Evolutionary conservation across 2,797 vertebrate species (phyloP), one percentile per base, ranked within the genome.

Genomic region (Pangasius macronema): DNA sequence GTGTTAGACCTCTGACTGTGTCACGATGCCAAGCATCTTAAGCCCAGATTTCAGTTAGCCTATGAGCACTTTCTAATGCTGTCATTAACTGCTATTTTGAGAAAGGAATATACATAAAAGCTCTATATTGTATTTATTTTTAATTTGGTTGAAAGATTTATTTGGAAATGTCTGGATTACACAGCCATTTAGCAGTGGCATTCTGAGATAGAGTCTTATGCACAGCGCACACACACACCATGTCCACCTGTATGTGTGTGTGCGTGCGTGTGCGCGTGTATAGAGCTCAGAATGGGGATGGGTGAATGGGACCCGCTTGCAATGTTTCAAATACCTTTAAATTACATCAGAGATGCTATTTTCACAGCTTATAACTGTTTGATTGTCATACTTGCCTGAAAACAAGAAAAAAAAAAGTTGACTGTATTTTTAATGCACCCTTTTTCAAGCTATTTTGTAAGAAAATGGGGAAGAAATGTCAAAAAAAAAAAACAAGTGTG

Each of bases 361-460:
- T 96, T 95, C 91, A 93, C 92, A 94, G 91, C 93, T 92, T 93
- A 93, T 83, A 86, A 91, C 59, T 85, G 91, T 67, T 94, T 93
- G 67, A 95, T 91, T 94, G 91, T 95, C 94, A 94, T 90, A 79
- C 95, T 95, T 95, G 96, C 95, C 93, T 95, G 95, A 94, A 87
- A 92, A 92, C 91, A 92, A 92, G 85, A 91, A 91, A 91, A 88
- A 91, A 90, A 91, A 90, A 63, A 93, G 91, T 88, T 93, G 93
- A 94, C 94, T 95, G 95, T 96, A 95, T 96, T 96, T 96, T 95
- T 95, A 95, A 94, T 94, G 94, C 94, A 94, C 91, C 88, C 93
- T 95, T 95, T 88, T 80, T 30, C 93, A 93, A 94, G 92, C 92
- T 92, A 94, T 83, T 95, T 95, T 95, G 39, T 94, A 95, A 92